phyloP scores from a whole-genome alignment of 2,888 invertebrate genomes.

The Allygus modestus region DNA sequence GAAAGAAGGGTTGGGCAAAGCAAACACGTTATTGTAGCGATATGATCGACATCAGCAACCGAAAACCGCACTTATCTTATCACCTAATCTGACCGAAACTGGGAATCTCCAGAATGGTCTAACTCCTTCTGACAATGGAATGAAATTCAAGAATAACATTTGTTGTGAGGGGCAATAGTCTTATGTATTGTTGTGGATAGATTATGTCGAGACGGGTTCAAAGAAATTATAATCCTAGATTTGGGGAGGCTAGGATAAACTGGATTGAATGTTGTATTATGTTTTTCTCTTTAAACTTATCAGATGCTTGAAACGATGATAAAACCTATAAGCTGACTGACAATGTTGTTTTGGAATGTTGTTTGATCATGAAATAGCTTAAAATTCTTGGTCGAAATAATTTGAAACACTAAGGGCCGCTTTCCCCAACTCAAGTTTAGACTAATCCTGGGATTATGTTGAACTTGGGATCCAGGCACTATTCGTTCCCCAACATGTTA shows the following conservation, averaged over 20 bases:
- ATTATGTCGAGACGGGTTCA: constrained; percentile 42
- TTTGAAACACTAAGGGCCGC: too few relatives aligned
- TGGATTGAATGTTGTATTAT: constrained; percentile 3
- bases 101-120: constrained; percentile 52
- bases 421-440: too few relatives aligned
- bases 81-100: constrained; percentile 25
- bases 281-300: constrained; percentile 13
- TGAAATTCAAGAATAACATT: constrained; percentile 59
- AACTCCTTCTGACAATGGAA: constrained; percentile 54
- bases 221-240: constrained; percentile 39
- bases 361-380: too few relatives aligned
- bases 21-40: constrained; percentile 46
- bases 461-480: too few relatives aligned
- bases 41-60: constrained; percentile 38
- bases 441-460: too few relatives aligned
- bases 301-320: constrained; percentile 1
- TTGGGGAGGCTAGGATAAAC: background rate
- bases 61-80: constrained; percentile 29
- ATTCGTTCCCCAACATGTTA: too few relatives aligned
- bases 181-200: constrained; percentile 41
- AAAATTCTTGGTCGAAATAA: too few relatives aligned
- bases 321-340: background rate
- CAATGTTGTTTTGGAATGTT: too few relatives aligned
- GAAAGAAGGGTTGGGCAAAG: constrained; percentile 53
- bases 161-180: constrained; percentile 13